Evolutionary conservation across 2,888 invertebrate species (phyloP).

Genomic region (Anthrax anthrax): DNA sequence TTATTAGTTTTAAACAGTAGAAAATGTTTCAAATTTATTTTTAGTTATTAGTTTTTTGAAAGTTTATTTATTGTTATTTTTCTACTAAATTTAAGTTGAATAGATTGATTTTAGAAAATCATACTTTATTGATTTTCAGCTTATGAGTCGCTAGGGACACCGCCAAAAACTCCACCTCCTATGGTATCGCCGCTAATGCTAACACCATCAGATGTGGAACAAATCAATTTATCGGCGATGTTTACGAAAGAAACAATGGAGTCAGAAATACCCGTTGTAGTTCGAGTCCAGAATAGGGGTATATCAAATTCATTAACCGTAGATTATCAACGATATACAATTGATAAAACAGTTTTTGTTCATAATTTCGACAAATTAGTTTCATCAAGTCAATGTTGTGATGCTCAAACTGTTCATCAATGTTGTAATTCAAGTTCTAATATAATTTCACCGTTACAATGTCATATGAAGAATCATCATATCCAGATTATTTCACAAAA

Average conservation of each 20-base stretch:
- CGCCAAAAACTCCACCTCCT: conserved; percentile 15
- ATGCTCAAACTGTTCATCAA: conserved; percentile 4
- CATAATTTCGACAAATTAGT: conserved; percentile 12
- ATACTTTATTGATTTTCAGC: conserved; percentile 6
- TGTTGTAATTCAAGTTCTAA: neutral
- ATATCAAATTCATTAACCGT: conserved; percentile 14
- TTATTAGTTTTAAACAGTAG: too few relatives aligned
- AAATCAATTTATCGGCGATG: conserved; percentile 6
- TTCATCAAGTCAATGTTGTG: conserved; percentile 7
- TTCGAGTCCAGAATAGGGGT: conserved; percentile 13
- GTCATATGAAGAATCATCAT: too few relatives aligned
- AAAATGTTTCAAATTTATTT: too few relatives aligned
- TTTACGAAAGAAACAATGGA: neutral
- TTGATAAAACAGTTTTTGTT: conserved; percentile 13
- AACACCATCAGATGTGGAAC: neutral
- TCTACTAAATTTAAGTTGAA: too few relatives aligned
- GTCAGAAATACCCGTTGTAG: conserved; percentile 9
- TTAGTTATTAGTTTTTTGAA: too few relatives aligned
- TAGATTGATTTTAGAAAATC: too few relatives aligned
- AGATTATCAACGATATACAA: conserved; percentile 7
- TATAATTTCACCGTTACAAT: too few relatives aligned
- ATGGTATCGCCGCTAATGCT: conserved; percentile 12
- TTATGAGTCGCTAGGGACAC: conserved; percentile 17
- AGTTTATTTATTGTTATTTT: too few relatives aligned
- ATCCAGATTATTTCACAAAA: too few relatives aligned